Base-by-base conservation (phyloP, 2,888 invertebrate species). In the Boloria euphrosyne region DNA sequence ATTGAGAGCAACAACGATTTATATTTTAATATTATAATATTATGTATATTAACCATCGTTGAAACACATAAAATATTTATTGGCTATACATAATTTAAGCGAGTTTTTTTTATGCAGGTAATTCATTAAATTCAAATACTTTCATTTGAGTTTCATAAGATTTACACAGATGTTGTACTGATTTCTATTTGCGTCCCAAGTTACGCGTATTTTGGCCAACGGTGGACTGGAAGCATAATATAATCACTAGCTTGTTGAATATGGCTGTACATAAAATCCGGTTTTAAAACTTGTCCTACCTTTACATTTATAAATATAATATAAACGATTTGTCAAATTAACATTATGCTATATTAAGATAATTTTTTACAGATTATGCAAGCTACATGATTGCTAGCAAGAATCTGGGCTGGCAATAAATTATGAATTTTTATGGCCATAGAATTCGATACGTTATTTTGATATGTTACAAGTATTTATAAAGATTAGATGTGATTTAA, bases 271-370 rank as follows among this genome's bases (percentile, higher is more conserved):
- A 27, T 44, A 44, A 50, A 64, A 68, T 61, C 68, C 66, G 65
- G 65, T 70, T 70, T n/a, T 47, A 10, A 18, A 49, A 53, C 57
- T 58, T 46, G 58, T 62, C 53, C 50, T 68, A 31, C 60, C 59
- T 43, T 31, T 62, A 60, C 31, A 66, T 61, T 70, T 43, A 54
- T 58, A 58, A 65, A 59, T 38, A 49, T 44, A 52, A 62, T 65
- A 63, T 49, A 47, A 69, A 62, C 67, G 60, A 65, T 69, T 69
- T 71, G 72, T 69, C 62, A 67, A 70, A 71, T 72, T 67, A 67
- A 58, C 60, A 66, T 68, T 66, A 51, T 62, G 16, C 62, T 65
- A 59, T 53, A 58, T 65, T 62, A 53, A 44, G 52, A 50, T 68
- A 68, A 18, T 64, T 57, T 61, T 57, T 53, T 62, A 47, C 38